Conservation (phyloP, 2,888 invertebrate genomes). For the Melolontha melolontha region DNA sequence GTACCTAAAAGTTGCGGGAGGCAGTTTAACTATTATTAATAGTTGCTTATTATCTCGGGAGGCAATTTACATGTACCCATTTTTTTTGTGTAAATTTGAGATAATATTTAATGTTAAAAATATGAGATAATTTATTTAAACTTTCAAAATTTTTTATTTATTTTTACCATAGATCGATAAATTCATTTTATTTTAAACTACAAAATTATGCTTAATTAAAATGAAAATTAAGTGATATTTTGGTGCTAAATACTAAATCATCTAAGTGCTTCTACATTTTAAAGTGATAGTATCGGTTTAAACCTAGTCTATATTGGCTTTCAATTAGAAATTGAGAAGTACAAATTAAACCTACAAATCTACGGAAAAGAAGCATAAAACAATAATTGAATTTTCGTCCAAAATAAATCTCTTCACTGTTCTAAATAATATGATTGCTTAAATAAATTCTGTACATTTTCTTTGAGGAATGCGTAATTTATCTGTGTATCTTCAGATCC, state of each 20-base stretch:
- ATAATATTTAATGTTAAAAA: too few species aligned
- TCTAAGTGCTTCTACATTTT: slow-evolving; percentile 35
- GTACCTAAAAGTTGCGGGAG: too few species aligned
- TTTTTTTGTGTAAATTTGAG: too few species aligned
- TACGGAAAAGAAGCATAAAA: slow-evolving; percentile 21
- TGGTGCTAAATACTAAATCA: slow-evolving; percentile 31
- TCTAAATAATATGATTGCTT: slow-evolving; percentile 41
- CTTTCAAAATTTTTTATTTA: too few species aligned
- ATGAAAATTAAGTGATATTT: slow-evolving; percentile 27
- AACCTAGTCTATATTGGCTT: slow-evolving; percentile 31
- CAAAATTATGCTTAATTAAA: not conserved
- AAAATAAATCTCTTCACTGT: not conserved
- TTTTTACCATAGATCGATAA: too few species aligned
- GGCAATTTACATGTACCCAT: too few species aligned
- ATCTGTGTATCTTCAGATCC: slow-evolving; percentile 61
- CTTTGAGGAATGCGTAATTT: not conserved
- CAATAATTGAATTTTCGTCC: not conserved
- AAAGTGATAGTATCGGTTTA: slow-evolving; percentile 19
- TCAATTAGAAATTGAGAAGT: slow-evolving; percentile 24
- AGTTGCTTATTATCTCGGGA: too few species aligned
- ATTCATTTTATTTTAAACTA: too few species aligned
- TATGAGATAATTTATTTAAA: too few species aligned
- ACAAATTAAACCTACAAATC: slow-evolving; percentile 9
- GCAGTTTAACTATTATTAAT: too few species aligned
- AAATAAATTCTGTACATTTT: slow-evolving; percentile 15